phyloP scores from a whole-genome alignment of 2,888 invertebrate genomes.

The Trichacis sp. region DNA sequence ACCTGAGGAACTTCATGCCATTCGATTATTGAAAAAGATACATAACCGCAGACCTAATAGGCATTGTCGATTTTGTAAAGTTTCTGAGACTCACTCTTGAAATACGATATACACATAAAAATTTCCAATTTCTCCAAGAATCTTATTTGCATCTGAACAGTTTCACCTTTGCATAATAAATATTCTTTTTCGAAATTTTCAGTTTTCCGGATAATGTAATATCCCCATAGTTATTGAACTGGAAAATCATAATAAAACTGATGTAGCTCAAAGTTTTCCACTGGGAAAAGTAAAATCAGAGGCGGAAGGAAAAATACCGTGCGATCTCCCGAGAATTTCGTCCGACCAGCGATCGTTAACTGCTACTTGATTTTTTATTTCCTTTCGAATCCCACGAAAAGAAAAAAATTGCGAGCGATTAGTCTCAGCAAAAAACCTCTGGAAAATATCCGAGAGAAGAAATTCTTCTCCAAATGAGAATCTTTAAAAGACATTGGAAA shows the following conservation, averaged over 20 bases:
- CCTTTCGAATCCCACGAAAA: background rate
- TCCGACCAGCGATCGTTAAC: conserved; percentile 10
- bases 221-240: background rate
- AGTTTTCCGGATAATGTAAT: background rate
- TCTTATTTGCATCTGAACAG: conserved; percentile 2
- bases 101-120: background rate
- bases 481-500: too few relatives aligned
- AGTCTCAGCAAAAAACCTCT: background rate
- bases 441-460: background rate
- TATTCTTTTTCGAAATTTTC: conserved; percentile 9
- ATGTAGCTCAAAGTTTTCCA: conserved; percentile 1
- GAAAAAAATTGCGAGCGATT: background rate
- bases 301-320: background rate
- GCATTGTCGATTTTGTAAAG: too few relatives aligned
- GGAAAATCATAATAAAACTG: background rate
- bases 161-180: too few relatives aligned
- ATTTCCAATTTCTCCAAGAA: too few relatives aligned
- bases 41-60: too few relatives aligned
- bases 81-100: background rate
- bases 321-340: conserved; percentile 9
- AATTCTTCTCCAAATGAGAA: background rate
- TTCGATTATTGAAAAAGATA: too few relatives aligned
- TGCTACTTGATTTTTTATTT: conserved; percentile 4
- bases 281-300: conserved; percentile 1
- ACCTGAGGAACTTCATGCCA: too few relatives aligned